Evolutionary conservation across 2,113 vertebrate species (phyloP).

Genomic region (Chionis minor): DNA sequence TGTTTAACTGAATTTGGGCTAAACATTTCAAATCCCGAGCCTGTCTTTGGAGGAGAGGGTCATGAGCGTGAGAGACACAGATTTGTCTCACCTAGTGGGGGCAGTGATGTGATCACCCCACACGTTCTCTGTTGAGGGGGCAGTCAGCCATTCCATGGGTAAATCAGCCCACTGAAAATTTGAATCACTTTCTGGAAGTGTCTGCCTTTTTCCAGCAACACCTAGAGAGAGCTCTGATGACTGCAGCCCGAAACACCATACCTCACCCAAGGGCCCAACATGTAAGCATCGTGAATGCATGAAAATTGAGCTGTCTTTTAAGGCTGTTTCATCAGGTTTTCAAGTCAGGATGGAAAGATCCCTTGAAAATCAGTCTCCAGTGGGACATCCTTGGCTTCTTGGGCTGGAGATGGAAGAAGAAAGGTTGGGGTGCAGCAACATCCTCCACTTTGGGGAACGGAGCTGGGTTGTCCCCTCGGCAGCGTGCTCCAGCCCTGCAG

Average conservation of each 20-base stretch:
- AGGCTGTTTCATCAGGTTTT: background rate
- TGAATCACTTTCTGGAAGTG: background rate
- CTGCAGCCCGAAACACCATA: background rate
- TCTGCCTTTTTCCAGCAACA: background rate
- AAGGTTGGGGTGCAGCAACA: background rate
- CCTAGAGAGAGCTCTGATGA: background rate
- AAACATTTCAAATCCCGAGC: background rate
- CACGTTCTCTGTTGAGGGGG: fast-evolving
- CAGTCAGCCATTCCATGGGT: too few relatives aligned
- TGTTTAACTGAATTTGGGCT: background rate
- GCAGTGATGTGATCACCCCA: background rate
- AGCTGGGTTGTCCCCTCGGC: background rate
- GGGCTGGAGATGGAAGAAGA: background rate
- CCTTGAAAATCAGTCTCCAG: background rate
- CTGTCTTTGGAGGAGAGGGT: background rate
- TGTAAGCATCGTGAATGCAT: background rate
- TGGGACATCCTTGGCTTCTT: background rate
- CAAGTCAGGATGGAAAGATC: background rate
- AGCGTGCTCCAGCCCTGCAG: background rate
- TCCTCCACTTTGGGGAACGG: background rate
- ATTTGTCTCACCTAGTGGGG: background rate
- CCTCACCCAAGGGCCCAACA: background rate
- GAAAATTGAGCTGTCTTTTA: background rate
- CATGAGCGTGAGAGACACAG: background rate
- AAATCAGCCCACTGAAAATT: background rate